Conservation (phyloP, 2,888 invertebrate species). For the Abrostola tripartita region DNA sequence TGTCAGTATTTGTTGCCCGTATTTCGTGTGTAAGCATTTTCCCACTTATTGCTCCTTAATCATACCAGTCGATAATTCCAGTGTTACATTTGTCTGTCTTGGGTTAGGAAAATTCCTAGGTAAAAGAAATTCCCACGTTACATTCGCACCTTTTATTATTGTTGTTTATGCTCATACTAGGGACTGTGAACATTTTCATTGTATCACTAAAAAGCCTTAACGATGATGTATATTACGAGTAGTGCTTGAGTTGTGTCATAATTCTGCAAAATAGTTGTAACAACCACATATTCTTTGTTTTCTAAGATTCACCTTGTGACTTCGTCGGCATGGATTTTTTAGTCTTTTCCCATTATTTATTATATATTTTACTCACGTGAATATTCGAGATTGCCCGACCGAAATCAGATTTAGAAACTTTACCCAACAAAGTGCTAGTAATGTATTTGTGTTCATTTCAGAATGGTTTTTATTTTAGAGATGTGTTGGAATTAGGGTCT, state of each 20-base stretch:
- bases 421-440: too few species aligned
- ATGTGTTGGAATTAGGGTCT: too few species aligned
- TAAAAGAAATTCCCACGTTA: slow-evolving; percentile 23
- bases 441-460: too few species aligned
- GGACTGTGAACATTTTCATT: slow-evolving; percentile 45
- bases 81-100: slow-evolving; percentile 4
- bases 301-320: neutral
- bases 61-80: neutral
- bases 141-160: slow-evolving; percentile 36
- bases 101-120: slow-evolving; percentile 6
- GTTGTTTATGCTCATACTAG: slow-evolving; percentile 40
- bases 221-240: slow-evolving; percentile 35
- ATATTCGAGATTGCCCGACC: too few species aligned
- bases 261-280: slow-evolving; percentile 35
- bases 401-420: too few species aligned
- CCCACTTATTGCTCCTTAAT: slow-evolving; percentile 9
- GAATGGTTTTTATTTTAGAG: too few species aligned
- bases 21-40: slow-evolving; percentile 30
- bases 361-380: too few species aligned
- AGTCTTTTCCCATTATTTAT: too few species aligned
- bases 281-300: slow-evolving; percentile 24
- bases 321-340: too few species aligned
- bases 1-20: slow-evolving; percentile 32
- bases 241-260: slow-evolving; percentile 36
- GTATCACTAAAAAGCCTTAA: slow-evolving; percentile 47